Base-by-base conservation (phyloP, 2,797 vertebrate genomes). In the Cyclopterus lumpus region DNA sequence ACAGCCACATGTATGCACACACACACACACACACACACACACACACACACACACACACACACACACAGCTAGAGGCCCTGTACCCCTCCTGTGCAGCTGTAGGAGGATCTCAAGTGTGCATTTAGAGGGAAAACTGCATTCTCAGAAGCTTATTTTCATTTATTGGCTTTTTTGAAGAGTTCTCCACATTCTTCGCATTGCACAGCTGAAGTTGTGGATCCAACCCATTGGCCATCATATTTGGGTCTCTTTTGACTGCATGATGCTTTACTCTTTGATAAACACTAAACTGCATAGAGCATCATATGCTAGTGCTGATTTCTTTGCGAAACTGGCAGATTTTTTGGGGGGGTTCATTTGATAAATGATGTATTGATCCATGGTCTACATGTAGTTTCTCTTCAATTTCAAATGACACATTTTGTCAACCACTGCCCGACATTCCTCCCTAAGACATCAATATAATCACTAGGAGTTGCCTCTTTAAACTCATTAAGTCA, bases 381-480 rank as follows among this genome's bases (percentile, higher is more conserved):
- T 38, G 36, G 9, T 38, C 8, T 38, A 38, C 3, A 10, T 38
- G 2, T 9, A 38, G 38, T 38, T 38, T 38, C 9, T 38, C 42
- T 59, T 51, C 46, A 48, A 11, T 30, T 1, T 58, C 0, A 30
- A 66, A 54, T 46, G 4, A 49, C 38, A n/a, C 16, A 46, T 49
- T 59, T 57, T 67, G 40, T 74, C 42, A 77, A 64, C n/a, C 26
- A 28, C 36, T 44, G 32, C 44, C 6, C 59, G 15, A 5, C 42
- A 70, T 84, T 87, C 62, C 63, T 71, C 67, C n/a, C 30, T 18
- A 62, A 53, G 32, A 71, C 75, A 68, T 65, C 64, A 24, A 77
- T 71, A 36, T 87, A 88, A 88, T 88, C 55, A 83, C 74, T 80
- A 92, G 90, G 91, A 90, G 88, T 89, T 86, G 77, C 75, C 86